Evolutionary conservation across 1,140 invertebrate genomes (phyloP).

Genomic region (Campoletis sonorensis): DNA sequence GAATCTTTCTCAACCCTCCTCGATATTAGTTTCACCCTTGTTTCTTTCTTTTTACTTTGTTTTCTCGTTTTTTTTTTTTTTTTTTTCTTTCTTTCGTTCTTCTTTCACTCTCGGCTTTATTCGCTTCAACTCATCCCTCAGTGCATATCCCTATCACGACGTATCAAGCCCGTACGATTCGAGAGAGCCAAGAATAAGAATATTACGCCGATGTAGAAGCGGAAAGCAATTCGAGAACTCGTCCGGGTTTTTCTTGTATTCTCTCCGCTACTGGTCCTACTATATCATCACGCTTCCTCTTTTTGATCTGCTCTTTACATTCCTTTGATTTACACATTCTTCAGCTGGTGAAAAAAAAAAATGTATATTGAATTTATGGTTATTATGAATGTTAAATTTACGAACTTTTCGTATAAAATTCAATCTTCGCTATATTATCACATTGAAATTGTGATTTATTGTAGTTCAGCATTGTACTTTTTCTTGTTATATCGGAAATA

Average conservation of each 20-base stretch:
- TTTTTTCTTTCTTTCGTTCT: constrained; percentile 8
- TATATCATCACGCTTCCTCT: constrained; percentile 21
- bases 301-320: constrained; percentile 36
- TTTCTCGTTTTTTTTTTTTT: constrained; percentile 24
- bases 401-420: too few species aligned
- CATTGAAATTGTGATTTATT: too few species aligned
- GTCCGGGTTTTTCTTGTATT: constrained; percentile 5
- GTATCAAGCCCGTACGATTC: constrained; percentile 39
- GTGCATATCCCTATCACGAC: constrained; percentile 49
- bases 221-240: constrained; percentile 14
- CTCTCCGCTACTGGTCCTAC: neutral
- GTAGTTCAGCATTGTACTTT: too few species aligned
- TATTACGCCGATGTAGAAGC: constrained; percentile 25
- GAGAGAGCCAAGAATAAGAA: constrained; percentile 24
- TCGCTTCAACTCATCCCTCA: constrained; percentile 26
- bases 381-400: too few species aligned
- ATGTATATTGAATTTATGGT: too few species aligned
- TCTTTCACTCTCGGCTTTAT: constrained; percentile 40
- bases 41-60: constrained; percentile 16
- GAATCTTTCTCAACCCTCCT: constrained; percentile 33
- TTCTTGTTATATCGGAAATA: too few species aligned
- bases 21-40: constrained; percentile 42
- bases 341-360: neutral
- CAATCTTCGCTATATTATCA: too few species aligned
- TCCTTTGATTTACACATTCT: constrained; percentile 9